phyloP scores from a whole-genome alignment of 2,797 vertebrate species.

The Arctocebus calabarensis region DNA sequence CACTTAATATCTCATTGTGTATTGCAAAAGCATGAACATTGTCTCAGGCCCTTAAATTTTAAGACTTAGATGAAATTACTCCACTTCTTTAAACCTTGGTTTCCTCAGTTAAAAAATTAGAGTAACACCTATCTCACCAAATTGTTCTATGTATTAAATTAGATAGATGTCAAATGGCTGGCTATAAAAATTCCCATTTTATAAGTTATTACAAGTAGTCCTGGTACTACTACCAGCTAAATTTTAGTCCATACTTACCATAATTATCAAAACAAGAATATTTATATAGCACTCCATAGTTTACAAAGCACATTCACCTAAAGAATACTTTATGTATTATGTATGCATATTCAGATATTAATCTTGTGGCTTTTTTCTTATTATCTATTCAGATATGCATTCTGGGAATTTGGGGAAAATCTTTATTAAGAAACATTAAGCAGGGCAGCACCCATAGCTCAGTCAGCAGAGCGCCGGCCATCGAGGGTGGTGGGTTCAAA shows the following conservation, averaged over 20 bases:
- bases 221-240: neutral
- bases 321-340: neutral
- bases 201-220: neutral
- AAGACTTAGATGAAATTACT: conserved; percentile 14
- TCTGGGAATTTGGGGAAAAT: neutral
- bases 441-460: neutral
- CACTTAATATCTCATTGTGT: neutral
- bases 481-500: too few species aligned
- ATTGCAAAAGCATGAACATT: neutral
- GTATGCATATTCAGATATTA: neutral
- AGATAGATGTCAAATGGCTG: neutral
- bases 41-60: neutral
- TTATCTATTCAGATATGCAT: conserved; percentile 7
- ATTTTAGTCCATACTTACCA: neutral
- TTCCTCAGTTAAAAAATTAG: conserved; percentile 37
- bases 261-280: neutral
- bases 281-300: neutral
- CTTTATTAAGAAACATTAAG: neutral
- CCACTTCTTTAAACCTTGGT: conserved; percentile 1
- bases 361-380: neutral
- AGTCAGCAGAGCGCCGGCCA: too few species aligned
- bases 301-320: conserved; percentile 6
- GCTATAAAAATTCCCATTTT: conserved; percentile 22
- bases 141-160: conserved; percentile 10
- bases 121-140: conserved; percentile 10